Base-by-base conservation (phyloP, 2,797 vertebrate genomes). In the Brotogeris chrysoptera region DNA sequence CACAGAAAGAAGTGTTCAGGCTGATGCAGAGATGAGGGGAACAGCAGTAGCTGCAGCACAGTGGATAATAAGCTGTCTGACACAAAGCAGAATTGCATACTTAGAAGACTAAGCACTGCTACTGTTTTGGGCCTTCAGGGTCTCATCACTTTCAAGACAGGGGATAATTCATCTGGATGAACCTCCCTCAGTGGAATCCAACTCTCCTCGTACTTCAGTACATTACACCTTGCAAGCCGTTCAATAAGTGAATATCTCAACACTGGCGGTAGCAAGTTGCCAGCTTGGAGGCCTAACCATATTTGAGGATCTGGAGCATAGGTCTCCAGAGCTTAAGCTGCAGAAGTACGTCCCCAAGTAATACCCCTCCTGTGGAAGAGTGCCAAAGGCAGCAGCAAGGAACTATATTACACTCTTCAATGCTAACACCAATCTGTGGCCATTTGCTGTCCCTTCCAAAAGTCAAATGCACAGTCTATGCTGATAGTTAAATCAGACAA, bases 231-330 rank as follows among this genome's bases (percentile, higher is more conserved):
- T 59, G 44, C 18, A 61, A 69, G 16, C 8, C 39, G 16, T 53
- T 74, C 32, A 6, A 0, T 19, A 78, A 34, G 7, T 21, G 23
- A 79, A 44, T 53, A 36, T 7, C 4, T 41, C 36, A 80, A 25
- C 23, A 76, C 7, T 3, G 4, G 5, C 10, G 30, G 19, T 24
- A 85, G 12, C 20, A 80, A 66, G 6, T 38, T 1, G 0, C 32
- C 55, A 43, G 32, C 39, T 27, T 65, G 36, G 59, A 86, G 27
- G 6, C 23, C 25, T 71, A 85, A 89, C 28, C 8, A 1, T 44
- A 57, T 74, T 1, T 68, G 12, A 70, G 28, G 18, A 80, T 60
- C 64, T 50, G 27, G 16, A 78, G 44, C 44, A 86, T 10, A 34
- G 25, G 16, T 36, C 44, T 88, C 27, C 64, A 84, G 34, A 90